Evolutionary conservation across 2,113 vertebrate genomes (phyloP).

Genomic region (Nibea coibor): DNA sequence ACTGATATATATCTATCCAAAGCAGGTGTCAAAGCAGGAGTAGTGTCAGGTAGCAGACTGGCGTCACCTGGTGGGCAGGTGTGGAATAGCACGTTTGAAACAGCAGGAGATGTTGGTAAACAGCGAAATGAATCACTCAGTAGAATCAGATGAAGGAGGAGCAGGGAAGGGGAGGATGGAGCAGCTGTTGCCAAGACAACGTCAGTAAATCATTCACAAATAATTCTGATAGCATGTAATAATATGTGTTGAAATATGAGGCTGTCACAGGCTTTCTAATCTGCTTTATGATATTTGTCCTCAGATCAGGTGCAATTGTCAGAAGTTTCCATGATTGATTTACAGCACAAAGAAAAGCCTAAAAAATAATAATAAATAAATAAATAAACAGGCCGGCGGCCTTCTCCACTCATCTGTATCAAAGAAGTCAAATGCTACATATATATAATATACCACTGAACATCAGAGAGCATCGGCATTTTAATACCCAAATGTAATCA

Average conservation of each 20-base stretch:
- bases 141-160: not conserved
- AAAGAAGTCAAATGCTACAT: not conserved
- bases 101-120: slow-evolving; percentile 4
- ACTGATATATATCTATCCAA: not conserved
- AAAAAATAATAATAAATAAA: not conserved
- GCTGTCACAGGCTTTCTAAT: slow-evolving; percentile 28
- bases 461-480: not conserved
- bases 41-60: not conserved
- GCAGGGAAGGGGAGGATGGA: not conserved
- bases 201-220: slow-evolving; percentile 24
- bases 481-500: not conserved
- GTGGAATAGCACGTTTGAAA: not conserved
- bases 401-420: not conserved
- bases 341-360: not conserved
- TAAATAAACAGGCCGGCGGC: not conserved
- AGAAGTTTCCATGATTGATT: slow-evolving; percentile 21
- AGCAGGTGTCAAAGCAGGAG: not conserved
- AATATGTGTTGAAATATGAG: slow-evolving; percentile 34
- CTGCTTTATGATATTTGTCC: slow-evolving; percentile 39
- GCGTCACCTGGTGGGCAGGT: slow-evolving; percentile 49
- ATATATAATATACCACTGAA: not conserved
- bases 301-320: slow-evolving; percentile 37
- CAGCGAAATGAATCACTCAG: slow-evolving; percentile 12
- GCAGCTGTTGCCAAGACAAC: slow-evolving; percentile 46
- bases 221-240: slow-evolving; percentile 3